A percentile compares a stretch with the other conserved stretches of the same genome.
Evolutionary conservation across 2,888 invertebrate species (phyloP).

Genomic region (Trissolcus brochymenae): DNA sequence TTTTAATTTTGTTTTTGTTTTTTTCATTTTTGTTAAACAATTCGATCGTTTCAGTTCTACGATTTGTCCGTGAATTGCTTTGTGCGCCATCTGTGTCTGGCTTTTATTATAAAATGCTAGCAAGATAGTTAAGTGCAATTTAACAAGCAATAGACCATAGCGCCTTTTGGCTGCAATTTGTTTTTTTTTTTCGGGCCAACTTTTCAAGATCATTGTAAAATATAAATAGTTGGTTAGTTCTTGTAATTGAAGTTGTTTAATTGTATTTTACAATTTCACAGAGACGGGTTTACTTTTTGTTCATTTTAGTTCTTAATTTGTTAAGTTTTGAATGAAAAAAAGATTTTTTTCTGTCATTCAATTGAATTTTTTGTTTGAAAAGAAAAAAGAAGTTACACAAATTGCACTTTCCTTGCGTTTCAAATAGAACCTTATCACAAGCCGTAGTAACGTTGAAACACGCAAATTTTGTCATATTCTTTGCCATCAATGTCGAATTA

Average conservation of each 20-base stretch:
- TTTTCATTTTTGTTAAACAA: neutral
- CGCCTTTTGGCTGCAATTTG: slow-evolving; percentile 7
- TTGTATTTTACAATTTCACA: too few species aligned
- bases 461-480: slow-evolving; percentile 60
- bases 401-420: slow-evolving; percentile 64
- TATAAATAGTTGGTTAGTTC: too few species aligned
- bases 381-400: neutral
- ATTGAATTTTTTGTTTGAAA: neutral
- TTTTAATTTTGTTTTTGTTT: too few species aligned
- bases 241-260: too few species aligned
- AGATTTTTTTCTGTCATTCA: neutral
- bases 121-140: slow-evolving; percentile 24
- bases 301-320: neutral
- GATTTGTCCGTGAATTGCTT: slow-evolving; percentile 30
- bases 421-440: slow-evolving; percentile 67
- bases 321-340: too few species aligned
- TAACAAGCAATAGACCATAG: slow-evolving; percentile 7
- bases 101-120: neutral
- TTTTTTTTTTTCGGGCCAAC: too few species aligned
- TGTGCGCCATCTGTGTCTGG: slow-evolving; percentile 19
- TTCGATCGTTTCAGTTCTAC: slow-evolving; percentile 16
- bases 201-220: too few species aligned
- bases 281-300: too few species aligned
- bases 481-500: slow-evolving; percentile 57
- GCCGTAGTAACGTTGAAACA: slow-evolving; percentile 63